Base-by-base conservation (phyloP, 2,113 vertebrate species). In the Bos taurus region DNA sequence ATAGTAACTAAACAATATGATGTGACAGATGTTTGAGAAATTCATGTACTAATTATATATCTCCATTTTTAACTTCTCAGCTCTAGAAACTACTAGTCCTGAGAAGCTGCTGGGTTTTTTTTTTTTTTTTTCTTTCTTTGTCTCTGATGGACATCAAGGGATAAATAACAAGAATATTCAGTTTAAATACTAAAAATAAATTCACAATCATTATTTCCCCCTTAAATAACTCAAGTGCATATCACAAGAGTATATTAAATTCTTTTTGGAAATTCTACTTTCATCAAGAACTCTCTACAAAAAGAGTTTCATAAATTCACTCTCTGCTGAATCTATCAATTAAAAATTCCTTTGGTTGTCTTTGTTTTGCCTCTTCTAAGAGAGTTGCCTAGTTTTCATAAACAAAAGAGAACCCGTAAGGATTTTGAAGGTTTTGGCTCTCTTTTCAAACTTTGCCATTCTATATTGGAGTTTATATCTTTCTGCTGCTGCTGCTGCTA, bases 11-110 rank as follows among this genome's bases (percentile, higher is more conserved):
- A 98, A 98, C 96, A 98, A 95, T 54, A 85, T 91, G 93, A 97
- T 98, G 96, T 96, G 97, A 85, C 97, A 98, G 97, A 98, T 98
- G 98, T 98, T 98, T 95, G 91, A 88, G 87, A 98, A 96, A 96
- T 95, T 96, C 80, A 92, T 81, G 62, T 95, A 95, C 88, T 82
- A 97, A 98, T 98, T 91, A 95, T 86, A 93, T 48, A 59, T 67
- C 84, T 97, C 81, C 36, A 74, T 90, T 88, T 95, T 94, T 78
- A 94, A 88, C 64, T 92, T 91, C 74, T 94, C 54, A 60, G 62
- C 94, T 97, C 57, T 89, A 85, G 33, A 83, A 93, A 71, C n/a
- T 92, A 6, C 94, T 98, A 96, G 46, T 86, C 25, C 12, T 78
- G 26, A 94, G 78, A 43, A 94, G 10, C n/a, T 36, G 7, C 8